These are phyloP conservation scores for Latrodectus geometricus DNA, from an alignment of 1,140 invertebrate genomes.

Conservation along the genomic window DNA sequence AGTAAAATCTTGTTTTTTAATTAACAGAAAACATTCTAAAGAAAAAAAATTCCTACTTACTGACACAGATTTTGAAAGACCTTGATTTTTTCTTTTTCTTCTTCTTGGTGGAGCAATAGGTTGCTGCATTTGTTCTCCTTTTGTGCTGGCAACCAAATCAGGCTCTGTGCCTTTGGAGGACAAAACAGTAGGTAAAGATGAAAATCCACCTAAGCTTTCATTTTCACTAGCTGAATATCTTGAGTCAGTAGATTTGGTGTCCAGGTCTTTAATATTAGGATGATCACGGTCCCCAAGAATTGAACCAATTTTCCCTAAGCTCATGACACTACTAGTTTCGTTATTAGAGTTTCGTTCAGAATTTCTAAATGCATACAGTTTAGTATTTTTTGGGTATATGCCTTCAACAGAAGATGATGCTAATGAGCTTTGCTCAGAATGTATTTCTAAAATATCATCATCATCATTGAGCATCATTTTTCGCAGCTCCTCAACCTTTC, in stretches of 20 bases:
- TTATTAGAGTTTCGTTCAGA: constrained; percentile 34
- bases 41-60: not conserved
- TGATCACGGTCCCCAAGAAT: constrained; percentile 76
- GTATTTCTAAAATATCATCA: constrained; percentile 75
- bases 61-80: not conserved
- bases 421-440: constrained; percentile 83
- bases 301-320: constrained; percentile 81
- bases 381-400: constrained; percentile 33
- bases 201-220: not conserved
- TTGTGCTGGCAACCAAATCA: constrained; percentile 93
- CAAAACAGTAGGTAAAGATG: not conserved
- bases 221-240: constrained; percentile 48
- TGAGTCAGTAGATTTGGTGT: constrained; percentile 39
- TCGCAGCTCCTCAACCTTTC: constrained; percentile 83
- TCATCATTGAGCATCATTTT: constrained; percentile 86
- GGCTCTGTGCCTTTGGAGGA: constrained; percentile 74
- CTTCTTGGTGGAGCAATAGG: constrained; percentile 85
- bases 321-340: constrained; percentile 86
- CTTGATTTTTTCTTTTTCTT: constrained; percentile 73
- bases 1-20: no score
- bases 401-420: constrained; percentile 75
- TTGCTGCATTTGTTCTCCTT: constrained; percentile 72
- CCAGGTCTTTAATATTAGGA: constrained; percentile 18
- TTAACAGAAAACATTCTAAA: no score
- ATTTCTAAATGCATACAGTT: not conserved